Evolutionary conservation across 2,113 vertebrate species (phyloP).

Genomic region (Otis tarda): DNA sequence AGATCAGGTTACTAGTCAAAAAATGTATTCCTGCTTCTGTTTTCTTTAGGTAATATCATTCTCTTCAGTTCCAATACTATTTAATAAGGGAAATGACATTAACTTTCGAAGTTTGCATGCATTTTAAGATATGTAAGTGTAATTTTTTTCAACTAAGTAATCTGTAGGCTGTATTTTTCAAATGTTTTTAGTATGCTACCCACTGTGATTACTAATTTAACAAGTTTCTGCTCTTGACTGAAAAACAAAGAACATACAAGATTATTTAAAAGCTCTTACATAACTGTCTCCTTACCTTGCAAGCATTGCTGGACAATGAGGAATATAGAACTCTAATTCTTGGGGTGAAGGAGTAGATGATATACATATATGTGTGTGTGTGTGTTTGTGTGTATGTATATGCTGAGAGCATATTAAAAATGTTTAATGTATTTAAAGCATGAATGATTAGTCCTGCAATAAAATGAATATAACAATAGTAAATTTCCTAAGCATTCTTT

Average conservation of each 20-base stretch:
- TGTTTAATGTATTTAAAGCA: not conserved
- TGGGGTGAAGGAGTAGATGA: not conserved
- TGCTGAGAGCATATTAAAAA: not conserved
- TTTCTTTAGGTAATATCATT: not conserved
- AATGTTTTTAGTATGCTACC: not conserved
- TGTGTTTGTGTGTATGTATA: not conserved
- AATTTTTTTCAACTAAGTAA: not conserved
- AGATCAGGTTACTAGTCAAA: too few relatives aligned
- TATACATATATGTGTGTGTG: not conserved
- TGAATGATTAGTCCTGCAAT: not conserved
- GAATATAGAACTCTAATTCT: not conserved
- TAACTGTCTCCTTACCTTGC: not conserved
- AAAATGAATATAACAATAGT: not conserved
- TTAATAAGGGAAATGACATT: not conserved
- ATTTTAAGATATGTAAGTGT: not conserved
- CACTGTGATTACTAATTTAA: not conserved
- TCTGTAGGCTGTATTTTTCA: not conserved
- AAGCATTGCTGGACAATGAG: not conserved
- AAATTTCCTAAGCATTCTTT: not conserved
- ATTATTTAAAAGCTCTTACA: not conserved
- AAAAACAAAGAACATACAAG: not conserved
- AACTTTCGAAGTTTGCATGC: not conserved
- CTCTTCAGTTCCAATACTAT: not conserved
- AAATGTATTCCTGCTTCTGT: not conserved
- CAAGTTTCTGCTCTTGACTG: not conserved